These are phyloP conservation scores for Sipha flava DNA, from an alignment of 1,140 invertebrate species.

Conservation along the genomic window DNA sequence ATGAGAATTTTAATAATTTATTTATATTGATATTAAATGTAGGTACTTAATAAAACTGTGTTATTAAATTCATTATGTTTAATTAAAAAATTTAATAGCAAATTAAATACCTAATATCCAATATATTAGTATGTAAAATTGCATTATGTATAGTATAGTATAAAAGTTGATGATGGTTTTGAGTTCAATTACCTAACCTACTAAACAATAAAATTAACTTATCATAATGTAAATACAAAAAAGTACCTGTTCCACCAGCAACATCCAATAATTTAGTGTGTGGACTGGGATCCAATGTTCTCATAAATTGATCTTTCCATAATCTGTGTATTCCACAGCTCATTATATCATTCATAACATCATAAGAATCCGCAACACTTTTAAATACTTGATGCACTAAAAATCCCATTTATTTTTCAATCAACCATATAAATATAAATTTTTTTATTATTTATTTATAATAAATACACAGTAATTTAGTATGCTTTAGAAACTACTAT, in stretches of 20 bases:
- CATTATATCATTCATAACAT: constrained; percentile 98
- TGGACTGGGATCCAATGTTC: constrained; percentile 62
- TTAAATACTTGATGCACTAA: constrained; percentile 88
- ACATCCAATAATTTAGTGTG: constrained; percentile 83
- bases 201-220: neutral
- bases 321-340: constrained; percentile 87
- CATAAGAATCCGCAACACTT: constrained; percentile 89
- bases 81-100: too few species aligned
- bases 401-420: constrained; percentile 41
- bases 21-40: too few species aligned
- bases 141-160: neutral
- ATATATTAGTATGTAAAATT: too few species aligned
- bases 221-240: neutral
- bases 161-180: neutral
- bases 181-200: too few species aligned
- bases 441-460: neutral
- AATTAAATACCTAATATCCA: too few species aligned
- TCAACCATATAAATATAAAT: neutral
- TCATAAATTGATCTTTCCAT: constrained; percentile 94
- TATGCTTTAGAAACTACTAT: too few species aligned
- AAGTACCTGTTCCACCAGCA: constrained; percentile 81
- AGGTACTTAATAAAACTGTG: too few species aligned
- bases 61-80: too few species aligned
- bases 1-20: too few species aligned
- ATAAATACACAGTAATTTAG: too few species aligned